Evolutionary conservation across 2,113 vertebrate species (phyloP).

Genomic region (Brevimyrus niger): DNA sequence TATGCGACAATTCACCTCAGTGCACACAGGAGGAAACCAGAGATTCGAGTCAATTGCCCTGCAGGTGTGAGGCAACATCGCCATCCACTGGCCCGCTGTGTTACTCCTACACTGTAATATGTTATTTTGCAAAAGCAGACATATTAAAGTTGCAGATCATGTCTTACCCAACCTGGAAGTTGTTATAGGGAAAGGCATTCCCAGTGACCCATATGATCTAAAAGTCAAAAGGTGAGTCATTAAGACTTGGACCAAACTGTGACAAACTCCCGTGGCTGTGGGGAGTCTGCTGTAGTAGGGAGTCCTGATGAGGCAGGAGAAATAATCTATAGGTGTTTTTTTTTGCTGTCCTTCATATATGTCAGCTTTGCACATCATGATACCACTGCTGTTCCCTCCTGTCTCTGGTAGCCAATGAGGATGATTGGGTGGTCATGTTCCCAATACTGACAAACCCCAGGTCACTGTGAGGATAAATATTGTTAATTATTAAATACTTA

Average conservation of each 20-base stretch:
- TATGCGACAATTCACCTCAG: background rate
- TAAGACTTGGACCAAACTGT: background rate
- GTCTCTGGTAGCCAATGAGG: background rate
- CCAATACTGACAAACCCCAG: background rate
- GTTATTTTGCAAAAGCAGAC: background rate
- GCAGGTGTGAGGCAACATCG: background rate
- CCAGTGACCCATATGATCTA: background rate
- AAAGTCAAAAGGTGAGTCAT: background rate
- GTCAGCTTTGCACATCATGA: background rate
- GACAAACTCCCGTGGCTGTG: background rate
- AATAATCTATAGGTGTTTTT: background rate
- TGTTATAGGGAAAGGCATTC: background rate
- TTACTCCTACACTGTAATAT: background rate
- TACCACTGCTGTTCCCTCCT: background rate
- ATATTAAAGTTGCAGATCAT: background rate
- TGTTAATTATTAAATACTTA: background rate
- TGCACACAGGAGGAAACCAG: background rate
- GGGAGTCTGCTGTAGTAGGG: background rate
- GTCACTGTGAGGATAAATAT: background rate
- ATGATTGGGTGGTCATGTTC: background rate
- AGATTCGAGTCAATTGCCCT: background rate
- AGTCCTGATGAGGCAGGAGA: background rate
- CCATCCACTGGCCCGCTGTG: background rate
- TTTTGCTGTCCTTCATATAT: background rate
- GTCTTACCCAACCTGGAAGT: background rate